Conservation (phyloP, 2,797 vertebrate genomes). For the Sebastolobus altivelis region DNA sequence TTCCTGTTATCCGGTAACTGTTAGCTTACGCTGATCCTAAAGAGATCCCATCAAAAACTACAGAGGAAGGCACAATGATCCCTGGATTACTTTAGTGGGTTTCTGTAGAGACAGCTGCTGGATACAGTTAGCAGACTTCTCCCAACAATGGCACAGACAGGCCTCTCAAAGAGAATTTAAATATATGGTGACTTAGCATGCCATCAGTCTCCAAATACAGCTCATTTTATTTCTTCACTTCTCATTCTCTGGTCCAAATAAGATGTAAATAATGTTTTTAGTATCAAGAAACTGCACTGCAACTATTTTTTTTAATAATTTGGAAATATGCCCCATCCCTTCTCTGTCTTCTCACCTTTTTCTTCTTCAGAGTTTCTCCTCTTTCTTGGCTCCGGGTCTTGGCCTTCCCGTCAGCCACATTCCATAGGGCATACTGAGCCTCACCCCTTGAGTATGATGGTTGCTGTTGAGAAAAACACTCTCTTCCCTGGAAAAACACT, state of each 20-base stretch:
- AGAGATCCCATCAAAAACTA: constrained; percentile 49
- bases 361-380: constrained; percentile 5
- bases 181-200: too few species aligned
- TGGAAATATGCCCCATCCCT: background rate
- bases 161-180: background rate
- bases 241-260: background rate
- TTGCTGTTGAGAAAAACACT: background rate
- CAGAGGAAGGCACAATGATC: constrained; percentile 62
- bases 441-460: constrained; percentile 13
- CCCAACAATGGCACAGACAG: background rate
- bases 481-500: constrained; percentile 13
- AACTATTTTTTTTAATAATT: background rate
- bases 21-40: constrained; percentile 33
- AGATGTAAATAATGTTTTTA: background rate
- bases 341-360: background rate
- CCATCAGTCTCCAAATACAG: background rate
- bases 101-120: constrained; percentile 52
- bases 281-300: too few species aligned
- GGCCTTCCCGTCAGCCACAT: constrained; percentile 41
- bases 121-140: constrained; percentile 10
- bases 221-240: background rate
- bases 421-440: constrained; percentile 6
- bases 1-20: constrained; percentile 53
- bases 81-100: constrained; percentile 45
- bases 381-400: constrained; percentile 31